Percentiles rank a stretch among this genome's conserved stretches.
Conservation (phyloP, 1,140 invertebrate genomes). For the Diploscapter pachys region DNA sequence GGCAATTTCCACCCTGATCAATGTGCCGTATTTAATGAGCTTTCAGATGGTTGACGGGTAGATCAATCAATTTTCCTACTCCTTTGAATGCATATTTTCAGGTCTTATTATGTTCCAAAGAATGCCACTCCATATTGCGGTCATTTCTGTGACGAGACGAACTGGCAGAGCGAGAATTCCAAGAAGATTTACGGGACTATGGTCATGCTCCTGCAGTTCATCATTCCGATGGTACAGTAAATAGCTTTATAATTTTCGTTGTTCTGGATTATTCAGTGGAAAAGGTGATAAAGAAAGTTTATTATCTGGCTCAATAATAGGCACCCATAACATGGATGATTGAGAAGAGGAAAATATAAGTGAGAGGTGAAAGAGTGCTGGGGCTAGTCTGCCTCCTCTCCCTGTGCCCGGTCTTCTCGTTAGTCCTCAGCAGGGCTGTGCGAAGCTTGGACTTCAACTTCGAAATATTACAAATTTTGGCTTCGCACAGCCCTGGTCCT, state of each 20-base stretch:
- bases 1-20: conserved; percentile 48
- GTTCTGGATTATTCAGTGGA: background rate
- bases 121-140: conserved; percentile 53
- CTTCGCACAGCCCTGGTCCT: no score
- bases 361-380: no score
- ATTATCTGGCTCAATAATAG: no score
- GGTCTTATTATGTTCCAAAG: conserved; percentile 45
- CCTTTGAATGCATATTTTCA: conserved; percentile 28
- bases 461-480: no score
- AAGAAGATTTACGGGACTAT: conserved; percentile 49
- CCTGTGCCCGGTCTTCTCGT: no score
- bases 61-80: conserved; percentile 8
- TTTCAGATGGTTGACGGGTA: conserved; percentile 49
- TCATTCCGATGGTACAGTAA: conserved; percentile 49
- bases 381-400: no score
- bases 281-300: background rate
- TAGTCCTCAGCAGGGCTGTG: no score
- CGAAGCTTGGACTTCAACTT: no score
- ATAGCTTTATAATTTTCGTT: background rate
- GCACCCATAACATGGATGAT: no score
- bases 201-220: conserved; percentile 57
- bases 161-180: conserved; percentile 50
- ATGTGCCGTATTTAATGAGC: conserved; percentile 52
- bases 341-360: no score
- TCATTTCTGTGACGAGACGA: conserved; percentile 53